Evolutionary conservation across 2,113 vertebrate species (phyloP).

Genomic region (human (Homo sapiens)): GRCh38 chrX:139234001-139234500

Average conservation of each 20-base stretch:
- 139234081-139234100: background rate
- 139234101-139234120: background rate
- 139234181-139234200: background rate
- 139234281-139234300: background rate
- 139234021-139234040: background rate
- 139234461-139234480: background rate
- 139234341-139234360: background rate
- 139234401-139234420: background rate
- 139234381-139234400: background rate
- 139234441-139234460: background rate
- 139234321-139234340: background rate
- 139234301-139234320: background rate
- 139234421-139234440: background rate
- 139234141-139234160: background rate
- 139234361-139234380: background rate
- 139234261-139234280: background rate
- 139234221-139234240: background rate
- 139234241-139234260: background rate
- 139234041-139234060: background rate
- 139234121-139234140: background rate
- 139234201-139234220: background rate
- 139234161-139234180: background rate
- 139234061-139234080: constrained; percentile 11
- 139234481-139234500: background rate
- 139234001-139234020: background rate